Evolutionary conservation across 1,140 invertebrate genomes (phyloP), one percentile per base, ranked within the genome.

Genomic region (Pentalonia nigronervosa): DNA sequence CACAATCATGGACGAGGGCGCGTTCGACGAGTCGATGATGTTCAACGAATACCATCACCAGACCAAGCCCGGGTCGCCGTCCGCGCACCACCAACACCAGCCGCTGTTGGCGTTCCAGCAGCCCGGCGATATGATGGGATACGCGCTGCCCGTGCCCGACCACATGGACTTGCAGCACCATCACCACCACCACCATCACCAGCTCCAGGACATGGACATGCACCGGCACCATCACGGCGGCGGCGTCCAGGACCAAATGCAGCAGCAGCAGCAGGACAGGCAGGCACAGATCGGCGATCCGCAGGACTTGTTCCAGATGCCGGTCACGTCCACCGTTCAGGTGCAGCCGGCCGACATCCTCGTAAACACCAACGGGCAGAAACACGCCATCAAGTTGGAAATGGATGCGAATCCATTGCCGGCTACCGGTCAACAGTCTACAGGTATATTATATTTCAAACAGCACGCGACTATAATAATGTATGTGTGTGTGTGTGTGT

Each of bases 21-120:
- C 91, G 45, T 93, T 86, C 48, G 91, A 93, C 81, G 91, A 93
- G 48, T 93, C 91, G 56, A 93, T 93, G 91, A 93, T 93, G 48
- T 93, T 93, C 50, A 93, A 93, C 76, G 91, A 93, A 45, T 93
- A 86, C 34, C 91, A 91, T 25, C 90, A 93, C 48, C 91, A 93
- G 34, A 93, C 60, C 30, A 76, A 93, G 25, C 81, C 91, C 36
- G 76, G 91, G 14, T 93, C 91, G 17, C 91, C 91, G 81, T 1
- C 25, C 25, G n/a, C 81, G 23, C 67, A 84, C 48, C 91, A 93
- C 81, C 91, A 93, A 34, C 91, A 84, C 25, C 91, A 93, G 48
- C 36, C 91, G 81, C 48, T 93, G 48, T 25, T 93, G 47, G 48
- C 67, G 47, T 93, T 93, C 48, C 91, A 93, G 30, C 91, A 93